A percentile compares a stretch with the other conserved stretches of the same genome.
phyloP scores from a whole-genome alignment of 2,797 vertebrate species.

The Fratercula arctica region DNA sequence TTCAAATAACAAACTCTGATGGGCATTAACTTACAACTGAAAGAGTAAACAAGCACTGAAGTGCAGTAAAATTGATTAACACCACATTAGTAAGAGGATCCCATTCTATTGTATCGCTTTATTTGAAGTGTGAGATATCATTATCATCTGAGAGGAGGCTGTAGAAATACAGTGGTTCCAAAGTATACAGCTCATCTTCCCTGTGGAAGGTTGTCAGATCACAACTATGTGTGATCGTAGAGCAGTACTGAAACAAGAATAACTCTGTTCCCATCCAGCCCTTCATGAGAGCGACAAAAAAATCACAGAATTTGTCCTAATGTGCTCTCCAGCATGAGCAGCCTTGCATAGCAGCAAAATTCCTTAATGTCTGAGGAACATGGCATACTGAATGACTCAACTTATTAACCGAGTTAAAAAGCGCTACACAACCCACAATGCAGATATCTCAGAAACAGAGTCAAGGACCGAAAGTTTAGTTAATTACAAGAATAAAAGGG shows the following conservation, averaged over 20 bases:
- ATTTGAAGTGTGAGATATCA: not conserved
- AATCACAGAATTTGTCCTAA: not conserved
- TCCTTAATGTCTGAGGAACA: not conserved
- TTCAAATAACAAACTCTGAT: slow-evolving; percentile 70
- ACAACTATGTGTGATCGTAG: not conserved
- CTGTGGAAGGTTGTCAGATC: not conserved
- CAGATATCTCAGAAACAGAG: not conserved
- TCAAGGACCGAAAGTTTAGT: not conserved
- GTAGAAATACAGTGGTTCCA: not conserved
- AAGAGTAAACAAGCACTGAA: slow-evolving; percentile 68
- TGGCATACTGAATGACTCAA: not conserved
- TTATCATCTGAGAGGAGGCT: not conserved
- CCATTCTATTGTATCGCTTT: not conserved
- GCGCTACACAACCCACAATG: not conserved
- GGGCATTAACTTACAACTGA: slow-evolving; percentile 68
- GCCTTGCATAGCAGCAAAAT: not conserved
- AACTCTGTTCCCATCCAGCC: not conserved
- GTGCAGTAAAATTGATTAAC: slow-evolving; percentile 50
- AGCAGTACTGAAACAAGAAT: not conserved
- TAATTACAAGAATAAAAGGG: not conserved
- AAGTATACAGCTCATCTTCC: not conserved
- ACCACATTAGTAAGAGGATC: slow-evolving; percentile 1
- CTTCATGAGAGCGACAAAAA: not conserved
- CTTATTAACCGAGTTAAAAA: not conserved
- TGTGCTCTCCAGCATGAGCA: not conserved